Evolutionary conservation across 2,888 invertebrate genomes (phyloP).

Genomic region (Erebia palarica): DNA sequence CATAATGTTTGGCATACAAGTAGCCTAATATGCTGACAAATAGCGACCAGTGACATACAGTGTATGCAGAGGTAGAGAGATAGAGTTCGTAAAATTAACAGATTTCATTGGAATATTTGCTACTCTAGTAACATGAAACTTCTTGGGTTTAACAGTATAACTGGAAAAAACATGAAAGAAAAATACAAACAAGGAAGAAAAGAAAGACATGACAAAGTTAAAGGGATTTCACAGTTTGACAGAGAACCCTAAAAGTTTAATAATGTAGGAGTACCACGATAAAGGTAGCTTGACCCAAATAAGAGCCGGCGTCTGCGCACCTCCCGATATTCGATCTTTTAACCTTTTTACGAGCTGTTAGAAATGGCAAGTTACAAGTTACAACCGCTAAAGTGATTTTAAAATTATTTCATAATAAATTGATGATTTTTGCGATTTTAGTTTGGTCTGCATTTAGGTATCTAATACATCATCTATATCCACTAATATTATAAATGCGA

Average conservation of each 20-base stretch:
- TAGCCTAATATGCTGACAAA: too few relatives aligned
- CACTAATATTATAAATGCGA: not conserved
- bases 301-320: constrained; percentile 35
- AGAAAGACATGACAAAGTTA: not conserved
- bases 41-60: too few relatives aligned
- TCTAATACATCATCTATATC: not conserved
- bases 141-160: too few relatives aligned
- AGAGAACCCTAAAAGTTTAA: constrained; percentile 3
- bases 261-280: constrained; percentile 34
- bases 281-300: constrained; percentile 37
- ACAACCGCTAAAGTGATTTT: not conserved
- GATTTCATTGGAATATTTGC: too few relatives aligned
- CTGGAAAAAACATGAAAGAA: not conserved
- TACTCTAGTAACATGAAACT: too few relatives aligned
- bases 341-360: constrained; percentile 31
- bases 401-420: not conserved
- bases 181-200: not conserved
- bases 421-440: not conserved
- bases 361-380: constrained; percentile 16
- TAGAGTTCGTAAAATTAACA: too few relatives aligned
- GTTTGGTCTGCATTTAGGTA: too few relatives aligned
- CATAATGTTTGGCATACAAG: too few relatives aligned
- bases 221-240: not conserved
- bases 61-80: too few relatives aligned
- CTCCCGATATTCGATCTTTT: constrained; percentile 38